Percentiles rank a stretch among this genome's conserved stretches.
Conservation (phyloP, 1,140 invertebrate species). For the Apis cerana region DNA sequence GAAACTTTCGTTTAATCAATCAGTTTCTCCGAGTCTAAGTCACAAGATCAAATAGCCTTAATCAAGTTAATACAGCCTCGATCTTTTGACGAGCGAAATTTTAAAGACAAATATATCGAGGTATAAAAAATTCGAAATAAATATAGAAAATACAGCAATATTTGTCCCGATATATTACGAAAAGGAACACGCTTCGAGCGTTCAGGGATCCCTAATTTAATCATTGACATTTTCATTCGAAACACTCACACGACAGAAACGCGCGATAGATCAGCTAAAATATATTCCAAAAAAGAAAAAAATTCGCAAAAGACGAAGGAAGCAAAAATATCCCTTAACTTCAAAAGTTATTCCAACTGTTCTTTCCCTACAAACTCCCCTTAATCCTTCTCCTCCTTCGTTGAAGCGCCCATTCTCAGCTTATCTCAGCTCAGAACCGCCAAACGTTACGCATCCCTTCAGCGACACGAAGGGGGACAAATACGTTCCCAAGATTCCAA, state of each 20-base stretch:
- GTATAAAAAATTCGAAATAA: no score
- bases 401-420: slow-evolving; percentile 3
- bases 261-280: no score
- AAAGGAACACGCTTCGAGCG: not conserved
- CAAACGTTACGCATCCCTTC: not conserved
- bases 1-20: slow-evolving; percentile 9
- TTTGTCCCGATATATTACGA: not conserved
- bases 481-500: slow-evolving; percentile 44
- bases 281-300: no score
- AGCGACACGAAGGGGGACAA: not conserved
- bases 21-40: not conserved
- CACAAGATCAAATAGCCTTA: not conserved
- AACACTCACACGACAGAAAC: no score
- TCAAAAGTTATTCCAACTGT: no score
- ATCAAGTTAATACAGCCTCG: not conserved
- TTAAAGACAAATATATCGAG: not conserved
- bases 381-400: not conserved
- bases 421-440: not conserved
- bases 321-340: no score
- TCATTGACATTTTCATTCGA: no score
- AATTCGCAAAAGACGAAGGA: no score
- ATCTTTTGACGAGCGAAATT: not conserved
- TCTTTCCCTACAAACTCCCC: not conserved
- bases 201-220: no score
- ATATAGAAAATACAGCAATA: not conserved